A percentile compares a stretch with the other conserved stretches of the same genome.
These are phyloP conservation scores for Lasioglossum calceatum DNA, from an alignment of 2,888 invertebrate genomes.

Conservation along the genomic window DNA sequence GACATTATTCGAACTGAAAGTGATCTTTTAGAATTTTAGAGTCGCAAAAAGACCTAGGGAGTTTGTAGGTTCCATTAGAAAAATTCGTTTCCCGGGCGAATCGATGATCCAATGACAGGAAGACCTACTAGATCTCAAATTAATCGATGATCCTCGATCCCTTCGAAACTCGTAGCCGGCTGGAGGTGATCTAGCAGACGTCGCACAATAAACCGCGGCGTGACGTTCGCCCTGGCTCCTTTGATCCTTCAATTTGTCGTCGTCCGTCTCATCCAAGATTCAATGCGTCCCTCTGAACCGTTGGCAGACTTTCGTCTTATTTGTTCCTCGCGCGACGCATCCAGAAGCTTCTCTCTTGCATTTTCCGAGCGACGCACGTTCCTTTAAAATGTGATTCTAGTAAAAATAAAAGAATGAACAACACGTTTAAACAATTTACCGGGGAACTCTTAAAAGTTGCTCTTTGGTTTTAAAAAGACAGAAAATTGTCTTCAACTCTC, in stretches of 20 bases:
- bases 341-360: conserved; percentile 33
- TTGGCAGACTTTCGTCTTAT: conserved; percentile 50
- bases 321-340: conserved; percentile 57
- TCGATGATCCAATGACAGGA: neutral
- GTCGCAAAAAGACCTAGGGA: neutral
- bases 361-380: conserved; percentile 9
- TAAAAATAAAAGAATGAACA: neutral
- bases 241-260: conserved; percentile 70
- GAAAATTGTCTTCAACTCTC: too few species aligned
- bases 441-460: neutral
- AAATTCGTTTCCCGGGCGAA: neutral
- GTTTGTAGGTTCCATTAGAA: neutral
- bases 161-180: neutral
- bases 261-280: conserved; percentile 68
- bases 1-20: too few species aligned
- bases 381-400: neutral
- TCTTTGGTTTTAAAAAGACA: neutral
- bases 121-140: neutral
- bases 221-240: conserved; percentile 34
- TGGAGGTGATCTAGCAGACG: neutral
- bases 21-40: too few species aligned
- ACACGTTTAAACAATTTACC: neutral
- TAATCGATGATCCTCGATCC: neutral
- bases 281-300: conserved; percentile 44
- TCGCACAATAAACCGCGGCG: conserved; percentile 48